Base-by-base conservation (phyloP, 1,140 invertebrate genomes). In the Riptortus pedestris region DNA sequence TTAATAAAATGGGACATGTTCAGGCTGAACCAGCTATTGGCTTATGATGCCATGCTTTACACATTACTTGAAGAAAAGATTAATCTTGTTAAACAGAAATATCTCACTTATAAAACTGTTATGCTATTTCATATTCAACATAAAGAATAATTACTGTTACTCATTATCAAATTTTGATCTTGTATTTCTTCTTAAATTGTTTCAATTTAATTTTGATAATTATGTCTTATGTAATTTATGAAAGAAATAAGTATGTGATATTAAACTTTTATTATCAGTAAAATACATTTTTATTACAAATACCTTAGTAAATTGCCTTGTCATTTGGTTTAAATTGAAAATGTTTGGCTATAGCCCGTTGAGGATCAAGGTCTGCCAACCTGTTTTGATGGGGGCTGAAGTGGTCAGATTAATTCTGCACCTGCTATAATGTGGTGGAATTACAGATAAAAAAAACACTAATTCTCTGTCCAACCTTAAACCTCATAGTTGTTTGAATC, bases 1-100 rank as follows among this genome's bases (percentile, higher is more conserved):
- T 47, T 47, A 12, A 47, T 47, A 47, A 47, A 47, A 47, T 47
- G 45, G 45, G 45, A 47, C 18, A 47, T 47, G 45, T 47, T 47
- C n/a, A 3, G 45, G 11, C 18, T 22, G 4, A 22, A 47, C 45
- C 45, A 47, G 22, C 45, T 47, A 20, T 22, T 47, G 1, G 45
- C 45, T 3, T 47, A 47, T 18, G 22, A 47, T n/a, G 12, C 22
- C 3, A 47, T 47, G 45, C 12, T 47, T 4, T 20, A 47, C 9
- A n/a, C 18, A 18, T 20, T 47, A 20, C 22, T 47, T 47, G 22
- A 47, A 20, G 45, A 47, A 12, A 22, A 47, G 22, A n/a, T 47
- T 18, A 47, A n/a, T 22, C 4, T 1, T 22, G 1, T 47, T 47
- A 47, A 22, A 47, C 22, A 4, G 22, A n/a, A 22, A 20, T 47